These are phyloP conservation scores for Pachymerium ferrugineum DNA, from an alignment of 2,888 invertebrate genomes.

Conservation along the genomic window DNA sequence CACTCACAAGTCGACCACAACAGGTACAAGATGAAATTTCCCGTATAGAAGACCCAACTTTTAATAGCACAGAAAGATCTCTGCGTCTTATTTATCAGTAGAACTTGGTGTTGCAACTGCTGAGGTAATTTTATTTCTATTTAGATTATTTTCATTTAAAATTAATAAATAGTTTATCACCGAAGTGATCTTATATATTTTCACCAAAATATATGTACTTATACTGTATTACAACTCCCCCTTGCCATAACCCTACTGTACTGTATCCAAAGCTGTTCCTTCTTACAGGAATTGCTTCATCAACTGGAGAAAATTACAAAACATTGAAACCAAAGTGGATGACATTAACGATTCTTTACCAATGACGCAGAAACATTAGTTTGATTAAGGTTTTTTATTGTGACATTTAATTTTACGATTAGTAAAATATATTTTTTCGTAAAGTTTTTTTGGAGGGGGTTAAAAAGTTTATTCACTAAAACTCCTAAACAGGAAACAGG, in stretches of 20 bases:
- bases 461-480: constrained; percentile 81
- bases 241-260: too few species aligned
- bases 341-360: constrained; percentile 83
- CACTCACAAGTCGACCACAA: constrained; percentile 47
- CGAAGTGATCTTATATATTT: too few species aligned
- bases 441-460: constrained; percentile 91
- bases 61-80: constrained; percentile 74
- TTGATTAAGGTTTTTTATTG: constrained; percentile 68
- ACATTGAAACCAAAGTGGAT: constrained; percentile 78
- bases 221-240: background rate
- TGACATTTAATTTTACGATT: background rate
- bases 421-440: constrained; percentile 36
- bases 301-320: constrained; percentile 87
- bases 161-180: too few species aligned
- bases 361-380: constrained; percentile 87
- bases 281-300: constrained; percentile 67
- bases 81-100: constrained; percentile 70
- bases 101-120: constrained; percentile 89
- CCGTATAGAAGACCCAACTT: constrained; percentile 73
- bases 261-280: too few species aligned
- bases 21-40: constrained; percentile 67
- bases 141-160: too few species aligned
- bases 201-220: background rate
- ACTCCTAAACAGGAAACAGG: constrained; percentile 36
- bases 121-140: constrained; percentile 55